Evolutionary conservation across 2,113 vertebrate genomes (phyloP).

Genomic region (Megaptera novaeangliae): DNA sequence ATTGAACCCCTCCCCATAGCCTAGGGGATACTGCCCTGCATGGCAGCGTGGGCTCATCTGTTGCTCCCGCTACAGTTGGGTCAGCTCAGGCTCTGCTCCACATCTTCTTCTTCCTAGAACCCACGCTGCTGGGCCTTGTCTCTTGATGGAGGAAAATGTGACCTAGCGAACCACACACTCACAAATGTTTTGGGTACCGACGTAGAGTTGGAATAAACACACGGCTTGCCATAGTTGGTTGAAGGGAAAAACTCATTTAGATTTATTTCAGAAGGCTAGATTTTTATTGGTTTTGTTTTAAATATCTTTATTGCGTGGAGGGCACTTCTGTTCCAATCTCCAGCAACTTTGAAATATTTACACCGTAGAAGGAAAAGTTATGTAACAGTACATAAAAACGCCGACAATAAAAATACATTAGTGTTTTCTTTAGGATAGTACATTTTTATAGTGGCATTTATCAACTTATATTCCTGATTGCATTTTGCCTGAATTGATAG

Average conservation of each 20-base stretch:
- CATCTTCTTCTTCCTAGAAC: not conserved
- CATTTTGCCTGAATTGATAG: not conserved
- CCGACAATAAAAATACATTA: not conserved
- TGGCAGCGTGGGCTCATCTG: accelerated
- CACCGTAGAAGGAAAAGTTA: not conserved
- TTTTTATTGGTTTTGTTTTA: not conserved
- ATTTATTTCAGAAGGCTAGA: not conserved
- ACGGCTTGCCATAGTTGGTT: not conserved
- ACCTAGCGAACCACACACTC: not conserved
- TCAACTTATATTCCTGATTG: not conserved
- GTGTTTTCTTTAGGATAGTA: not conserved
- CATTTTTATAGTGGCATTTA: not conserved
- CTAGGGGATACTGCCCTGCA: not conserved
- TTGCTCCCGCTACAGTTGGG: accelerated
- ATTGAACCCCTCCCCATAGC: not conserved
- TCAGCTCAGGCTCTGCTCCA: not conserved
- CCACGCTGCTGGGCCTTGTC: not conserved
- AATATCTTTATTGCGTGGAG: not conserved
- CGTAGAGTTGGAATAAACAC: not conserved
- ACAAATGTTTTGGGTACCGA: not conserved
- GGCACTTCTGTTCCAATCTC: not conserved
- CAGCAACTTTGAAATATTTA: constrained; percentile 20
- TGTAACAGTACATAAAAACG: not conserved
- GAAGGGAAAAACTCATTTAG: not conserved
- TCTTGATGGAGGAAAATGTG: not conserved